Evolutionary conservation across 2,113 vertebrate species (phyloP), one percentile per base, ranked within the genome.

Genomic region (Phalacrocorax pelagicus): DNA sequence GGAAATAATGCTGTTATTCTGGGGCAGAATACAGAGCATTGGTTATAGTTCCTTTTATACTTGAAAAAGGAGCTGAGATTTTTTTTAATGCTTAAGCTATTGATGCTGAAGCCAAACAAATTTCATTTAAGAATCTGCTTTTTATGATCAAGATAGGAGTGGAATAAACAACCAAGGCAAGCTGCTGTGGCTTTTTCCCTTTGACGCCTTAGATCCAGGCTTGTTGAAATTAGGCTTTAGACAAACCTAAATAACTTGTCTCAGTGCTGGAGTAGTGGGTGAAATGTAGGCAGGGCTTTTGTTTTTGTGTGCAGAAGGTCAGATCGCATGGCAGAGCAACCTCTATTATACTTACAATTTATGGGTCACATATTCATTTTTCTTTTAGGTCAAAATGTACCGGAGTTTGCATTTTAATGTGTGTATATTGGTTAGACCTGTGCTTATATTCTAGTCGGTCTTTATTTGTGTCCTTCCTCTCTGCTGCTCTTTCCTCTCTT

Each of bases 341-440:
- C n/a, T 20, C 49, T 4, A 0, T 27, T 19, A 4, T 1, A 18
- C 11, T 21, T 30, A 59, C 5, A 26, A 4, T 26, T 85, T 16
- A 12, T 24, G 12, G 49, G 8, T 24, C 12, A 4, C 9, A 1
- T 12, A 7, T 57, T 29, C 13, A 4, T 61, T 47, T 69, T 54
- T 49, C 13, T 55, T 19, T 12, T 16, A 15, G 49, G 24, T 47
- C 36, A 9, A 8, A 26, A 24, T 1, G 5, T 5, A 1, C 22
- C 13, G 49, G 36, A 13, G 20, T 58, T 46, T 46, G 49, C 8
- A 9, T n/a, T 29, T 23, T 19, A 3, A 40, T 7, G 8, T 2
- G 8, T 15, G 19, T 11, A 0, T 24, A 3, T 18, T 4, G 27
- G 24, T 30, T 30, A 22, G 32, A 29, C 4, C 62, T 11, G 30